Percentiles rank a stretch among this genome's conserved stretches.
phyloP scores from a whole-genome alignment of 2,888 invertebrate genomes.

The Agonum fuliginosum region DNA sequence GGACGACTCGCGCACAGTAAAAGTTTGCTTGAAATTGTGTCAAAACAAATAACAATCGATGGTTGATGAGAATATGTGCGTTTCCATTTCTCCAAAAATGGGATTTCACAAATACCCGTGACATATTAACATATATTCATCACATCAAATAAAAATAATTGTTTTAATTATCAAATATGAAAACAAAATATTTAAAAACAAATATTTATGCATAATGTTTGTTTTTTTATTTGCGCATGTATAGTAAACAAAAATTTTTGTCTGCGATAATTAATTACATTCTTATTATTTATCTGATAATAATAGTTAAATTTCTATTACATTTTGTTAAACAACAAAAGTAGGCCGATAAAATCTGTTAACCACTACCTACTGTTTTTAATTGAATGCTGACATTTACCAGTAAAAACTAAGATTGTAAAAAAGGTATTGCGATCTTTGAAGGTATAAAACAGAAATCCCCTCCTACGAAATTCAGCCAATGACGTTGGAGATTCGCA shows the following conservation, averaged over 20 bases:
- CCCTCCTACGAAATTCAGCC: slow-evolving; percentile 20
- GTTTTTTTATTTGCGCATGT: no score
- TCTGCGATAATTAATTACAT: no score
- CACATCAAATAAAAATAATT: background rate
- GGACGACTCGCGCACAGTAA: background rate
- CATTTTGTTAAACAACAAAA: no score
- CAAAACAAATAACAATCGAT: background rate
- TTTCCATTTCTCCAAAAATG: background rate
- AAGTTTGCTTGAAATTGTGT: slow-evolving; percentile 14
- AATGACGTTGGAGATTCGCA: slow-evolving; percentile 21
- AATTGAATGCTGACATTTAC: slow-evolving; percentile 1
- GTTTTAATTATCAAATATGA: no score
- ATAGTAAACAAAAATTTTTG: no score
- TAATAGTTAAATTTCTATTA: no score
- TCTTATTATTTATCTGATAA: no score
- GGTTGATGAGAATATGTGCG: background rate
- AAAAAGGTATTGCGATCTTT: slow-evolving; percentile 24
- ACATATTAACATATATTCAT: background rate
- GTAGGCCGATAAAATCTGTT: no score
- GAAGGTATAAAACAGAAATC: slow-evolving; percentile 37
- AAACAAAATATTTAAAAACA: no score
- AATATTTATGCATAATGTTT: no score
- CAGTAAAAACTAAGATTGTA: background rate
- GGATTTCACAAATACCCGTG: background rate
- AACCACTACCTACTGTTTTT: no score